Evolutionary conservation across 2,113 vertebrate genomes (phyloP), one percentile per base, ranked within the genome.

Genomic region (Takifugu flavidus): DNA sequence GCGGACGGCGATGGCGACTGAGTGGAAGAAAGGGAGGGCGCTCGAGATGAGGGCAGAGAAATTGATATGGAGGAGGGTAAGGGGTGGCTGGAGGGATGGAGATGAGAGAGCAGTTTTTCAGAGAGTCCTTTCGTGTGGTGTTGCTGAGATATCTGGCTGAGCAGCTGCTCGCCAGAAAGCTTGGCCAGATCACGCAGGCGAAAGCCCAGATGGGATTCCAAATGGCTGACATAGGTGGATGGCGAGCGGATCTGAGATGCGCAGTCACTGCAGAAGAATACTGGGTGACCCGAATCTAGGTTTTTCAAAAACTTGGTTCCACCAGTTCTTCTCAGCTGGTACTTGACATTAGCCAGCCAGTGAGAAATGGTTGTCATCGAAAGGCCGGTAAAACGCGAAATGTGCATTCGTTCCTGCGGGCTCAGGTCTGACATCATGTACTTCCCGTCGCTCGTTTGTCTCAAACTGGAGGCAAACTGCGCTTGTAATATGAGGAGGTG

Each of bases 361-460:
- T 99, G 97, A 89, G 96, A 98, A 89, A 99, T 99, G 49, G 97
- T 99, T 74, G 96, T 99, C 96, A 98, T 98, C 2, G 97, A 99
- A 54, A 98, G 95, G 58, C 97, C 97, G 0, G 96, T 99, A 88
- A 98, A 98, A 70, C 96, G 92, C 15, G 97, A 98, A 89, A 99
- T 96, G 84, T 98, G 96, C 96, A 99, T 98, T 72, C 97, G 92
- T 80, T 99, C 97, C 90, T 99, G 97, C 26, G 97, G 97, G 89
- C 96, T 99, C 86, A 99, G 92, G 91, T 99, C 97, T 0, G 97
- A 95, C 96, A 99, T 97, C 78, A 99, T 90, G 83, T 94, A 99
- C 79, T 98, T 98, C 3, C 97, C 95, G 20, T 99, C 97, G 0
- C 91, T 92, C 0, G 97, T 98, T 90, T 97, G 97, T 76, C 95